Conservation (phyloP, 1,140 invertebrate species). For the Parapsyche elsis region DNA sequence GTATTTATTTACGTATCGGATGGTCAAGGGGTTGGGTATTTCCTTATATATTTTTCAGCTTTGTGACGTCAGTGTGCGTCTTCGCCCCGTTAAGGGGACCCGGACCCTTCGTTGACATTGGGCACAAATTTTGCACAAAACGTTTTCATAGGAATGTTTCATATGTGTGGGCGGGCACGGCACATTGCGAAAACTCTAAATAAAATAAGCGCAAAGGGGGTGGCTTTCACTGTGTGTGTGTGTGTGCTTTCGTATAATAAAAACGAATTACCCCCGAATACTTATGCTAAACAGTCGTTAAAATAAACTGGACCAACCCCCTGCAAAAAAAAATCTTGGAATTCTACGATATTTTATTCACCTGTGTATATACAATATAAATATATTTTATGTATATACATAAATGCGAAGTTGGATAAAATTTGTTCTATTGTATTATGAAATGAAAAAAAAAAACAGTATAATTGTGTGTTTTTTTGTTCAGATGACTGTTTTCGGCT, state of each 20-base stretch:
- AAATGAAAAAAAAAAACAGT: conserved; percentile 3
- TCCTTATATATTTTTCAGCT: conserved; percentile 25
- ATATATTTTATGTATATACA: not conserved
- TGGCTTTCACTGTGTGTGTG: not conserved
- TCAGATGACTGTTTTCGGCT: not conserved
- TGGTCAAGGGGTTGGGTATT: not conserved
- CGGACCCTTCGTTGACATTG: not conserved
- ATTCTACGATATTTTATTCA: not conserved
- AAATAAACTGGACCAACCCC: not conserved
- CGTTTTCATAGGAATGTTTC: conserved; percentile 31
- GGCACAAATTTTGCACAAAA: conserved; percentile 8
- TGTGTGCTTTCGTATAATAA: not conserved
- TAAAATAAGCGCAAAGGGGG: conserved; percentile 10
- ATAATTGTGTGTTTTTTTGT: conserved; percentile 2
- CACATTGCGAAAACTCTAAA: conserved; percentile 14
- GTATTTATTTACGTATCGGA: not conserved
- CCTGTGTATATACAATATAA: not conserved
- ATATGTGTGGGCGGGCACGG: not conserved
- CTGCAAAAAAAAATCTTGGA: not conserved
- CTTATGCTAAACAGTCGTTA: conserved; percentile 28
- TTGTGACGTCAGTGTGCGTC: no score
- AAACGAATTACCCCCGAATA: conserved; percentile 10
- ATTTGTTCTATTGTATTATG: not conserved
- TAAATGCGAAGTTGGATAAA: not conserved
- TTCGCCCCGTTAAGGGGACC: not conserved